Evolutionary conservation across 1,140 invertebrate genomes (phyloP).

Genomic region (Solenopsis invicta): DNA sequence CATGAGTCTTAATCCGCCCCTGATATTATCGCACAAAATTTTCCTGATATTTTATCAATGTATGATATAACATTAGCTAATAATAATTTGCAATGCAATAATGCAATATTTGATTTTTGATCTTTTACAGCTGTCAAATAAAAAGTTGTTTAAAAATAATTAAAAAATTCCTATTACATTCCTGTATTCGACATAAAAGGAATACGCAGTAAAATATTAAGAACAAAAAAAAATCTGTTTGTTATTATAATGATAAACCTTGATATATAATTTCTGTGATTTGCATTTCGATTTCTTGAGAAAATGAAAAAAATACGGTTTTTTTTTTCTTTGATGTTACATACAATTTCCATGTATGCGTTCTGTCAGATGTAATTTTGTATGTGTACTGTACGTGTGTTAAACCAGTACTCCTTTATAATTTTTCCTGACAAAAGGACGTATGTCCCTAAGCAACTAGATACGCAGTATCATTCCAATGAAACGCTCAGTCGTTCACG

Average conservation of each 20-base stretch:
- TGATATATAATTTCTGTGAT: neutral
- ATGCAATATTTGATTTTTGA: neutral
- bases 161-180: neutral
- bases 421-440: neutral
- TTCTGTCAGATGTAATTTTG: neutral
- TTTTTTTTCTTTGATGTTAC: neutral
- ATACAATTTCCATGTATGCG: neutral
- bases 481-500: conserved; percentile 1
- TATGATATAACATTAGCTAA: neutral
- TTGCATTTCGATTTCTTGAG: neutral
- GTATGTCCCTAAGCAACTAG: neutral
- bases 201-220: neutral
- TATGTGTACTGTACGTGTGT: neutral
- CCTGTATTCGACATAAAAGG: neutral
- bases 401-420: neutral
- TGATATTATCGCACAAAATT: neutral
- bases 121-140: neutral
- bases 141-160: neutral
- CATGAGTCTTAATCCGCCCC: too few species aligned
- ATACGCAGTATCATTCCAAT: neutral
- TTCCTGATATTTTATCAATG: neutral
- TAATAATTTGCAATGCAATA: neutral
- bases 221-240: neutral
- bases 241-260: neutral
- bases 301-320: neutral